Conservation (phyloP, 2,888 invertebrate genomes). For the Nasonovia ribisnigri region DNA sequence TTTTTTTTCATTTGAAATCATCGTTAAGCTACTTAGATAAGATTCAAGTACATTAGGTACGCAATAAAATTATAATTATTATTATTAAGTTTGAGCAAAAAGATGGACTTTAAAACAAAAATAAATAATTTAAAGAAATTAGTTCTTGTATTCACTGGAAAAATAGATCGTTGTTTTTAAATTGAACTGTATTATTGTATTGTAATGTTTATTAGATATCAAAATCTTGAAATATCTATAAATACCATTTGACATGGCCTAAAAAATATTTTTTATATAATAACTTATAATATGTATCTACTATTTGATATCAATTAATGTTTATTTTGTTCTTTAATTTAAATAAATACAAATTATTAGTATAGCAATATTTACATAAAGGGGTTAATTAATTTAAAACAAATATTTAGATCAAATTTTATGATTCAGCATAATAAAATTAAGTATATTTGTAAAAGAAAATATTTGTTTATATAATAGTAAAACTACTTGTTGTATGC, state of each 20-base stretch:
- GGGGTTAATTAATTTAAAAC: neutral
- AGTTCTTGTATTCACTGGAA: neutral
- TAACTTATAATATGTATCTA: neutral
- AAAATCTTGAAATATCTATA: neutral
- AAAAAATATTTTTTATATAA: neutral
- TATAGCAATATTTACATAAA: neutral
- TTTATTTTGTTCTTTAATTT: neutral
- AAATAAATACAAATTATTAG: neutral
- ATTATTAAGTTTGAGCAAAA: neutral
- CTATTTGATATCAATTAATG: neutral
- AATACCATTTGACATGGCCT: neutral
- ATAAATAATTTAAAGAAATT: neutral
- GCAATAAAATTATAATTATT: neutral
- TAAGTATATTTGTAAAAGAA: neutral
- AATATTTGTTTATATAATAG: neutral
- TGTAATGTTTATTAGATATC: neutral
- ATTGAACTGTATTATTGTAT: neutral
- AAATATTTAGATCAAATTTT: neutral
- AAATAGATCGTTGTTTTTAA: neutral
- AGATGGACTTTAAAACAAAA: neutral
- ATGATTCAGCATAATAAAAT: neutral
- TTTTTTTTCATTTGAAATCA: neutral
- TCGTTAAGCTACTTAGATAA: neutral
- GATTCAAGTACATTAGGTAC: neutral
- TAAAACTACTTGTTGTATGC: neutral